Evolutionary conservation across 2,797 vertebrate species (phyloP), one percentile per base, ranked within the genome.

Genomic region (Sternotherus odoratus): DNA sequence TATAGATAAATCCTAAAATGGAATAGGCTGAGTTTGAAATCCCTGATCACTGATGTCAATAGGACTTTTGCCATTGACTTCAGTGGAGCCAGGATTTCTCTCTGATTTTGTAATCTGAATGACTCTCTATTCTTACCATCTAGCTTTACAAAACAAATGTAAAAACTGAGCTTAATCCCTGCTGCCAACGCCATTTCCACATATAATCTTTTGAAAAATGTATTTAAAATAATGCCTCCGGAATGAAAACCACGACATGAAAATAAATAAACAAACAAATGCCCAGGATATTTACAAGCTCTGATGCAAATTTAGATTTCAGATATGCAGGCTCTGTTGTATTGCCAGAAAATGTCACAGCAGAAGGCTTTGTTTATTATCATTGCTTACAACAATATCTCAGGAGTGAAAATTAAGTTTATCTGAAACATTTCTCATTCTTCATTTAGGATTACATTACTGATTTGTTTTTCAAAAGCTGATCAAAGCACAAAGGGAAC

Each of bases 101-200:
- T 48, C 24, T 75, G 24, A 74, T 8, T 28, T 74, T 43, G 15
- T 74, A 43, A 43, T 48, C 63, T 51, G 36, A 90, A 82, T 86
- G 72, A 51, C 23, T 12, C 21, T 4, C 30, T 43, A 48, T 63
- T 66, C 3, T 85, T 86, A 33, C 51, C 69, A 91, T 51, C 87
- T 79, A 83, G 26, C 51, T 87, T 88, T 88, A 91, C 79, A 88
- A 94, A 83, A 87, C 83, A 92, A 87, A 79, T 82, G 87, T 54
- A 72, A 84, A 88, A 72, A 30, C 11, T 36, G 24, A 49, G 12
- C 30, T 15, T 85, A 89, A 24, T 72, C 54, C 89, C 77, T 91
- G 50, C 69, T 85, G 77, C 39, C 72, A 48, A 87, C 88, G 66
- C 12, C 43, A 72, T 77, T 19, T 94, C 83, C 9, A 77, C 39